Conservation (phyloP, 2,888 invertebrate species). For the Atherix ibis region DNA sequence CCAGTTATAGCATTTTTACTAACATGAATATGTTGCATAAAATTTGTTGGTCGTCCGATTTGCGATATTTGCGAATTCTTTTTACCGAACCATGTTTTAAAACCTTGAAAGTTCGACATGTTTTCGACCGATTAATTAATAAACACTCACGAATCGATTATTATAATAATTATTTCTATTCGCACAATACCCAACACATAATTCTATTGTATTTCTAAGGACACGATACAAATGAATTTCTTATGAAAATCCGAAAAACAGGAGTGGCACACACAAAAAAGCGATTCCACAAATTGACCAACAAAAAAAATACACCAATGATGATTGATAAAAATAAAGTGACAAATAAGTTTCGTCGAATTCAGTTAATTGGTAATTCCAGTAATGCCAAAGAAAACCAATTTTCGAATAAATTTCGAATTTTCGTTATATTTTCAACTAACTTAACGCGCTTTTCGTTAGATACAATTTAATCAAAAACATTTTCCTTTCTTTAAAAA, state of each 20-base stretch:
- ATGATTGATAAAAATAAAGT: slow-evolving; percentile 12
- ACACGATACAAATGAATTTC: too few relatives aligned
- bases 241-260: too few relatives aligned
- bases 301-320: slow-evolving; percentile 9
- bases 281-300: slow-evolving; percentile 6
- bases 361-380: too few relatives aligned
- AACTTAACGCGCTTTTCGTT: too few relatives aligned
- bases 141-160: slow-evolving; percentile 5
- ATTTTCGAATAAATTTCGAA: too few relatives aligned
- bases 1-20: slow-evolving; percentile 70
- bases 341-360: slow-evolving; percentile 9
- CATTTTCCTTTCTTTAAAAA: too few relatives aligned
- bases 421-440: too few relatives aligned
- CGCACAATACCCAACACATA: not conserved
- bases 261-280: slow-evolving; percentile 13
- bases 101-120: slow-evolving; percentile 10
- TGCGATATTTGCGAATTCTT: slow-evolving; percentile 30
- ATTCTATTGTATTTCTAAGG: too few relatives aligned
- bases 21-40: slow-evolving; percentile 75
- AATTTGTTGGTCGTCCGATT: slow-evolving; percentile 73
- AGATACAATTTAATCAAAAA: too few relatives aligned
- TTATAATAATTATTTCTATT: not conserved
- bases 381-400: too few relatives aligned
- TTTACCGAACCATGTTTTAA: slow-evolving; percentile 29
- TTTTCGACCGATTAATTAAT: slow-evolving; percentile 5